These are phyloP conservation scores for Meloidogyne chitwoodi DNA, from an alignment of 1,140 invertebrate species.

Conservation along the genomic window DNA sequence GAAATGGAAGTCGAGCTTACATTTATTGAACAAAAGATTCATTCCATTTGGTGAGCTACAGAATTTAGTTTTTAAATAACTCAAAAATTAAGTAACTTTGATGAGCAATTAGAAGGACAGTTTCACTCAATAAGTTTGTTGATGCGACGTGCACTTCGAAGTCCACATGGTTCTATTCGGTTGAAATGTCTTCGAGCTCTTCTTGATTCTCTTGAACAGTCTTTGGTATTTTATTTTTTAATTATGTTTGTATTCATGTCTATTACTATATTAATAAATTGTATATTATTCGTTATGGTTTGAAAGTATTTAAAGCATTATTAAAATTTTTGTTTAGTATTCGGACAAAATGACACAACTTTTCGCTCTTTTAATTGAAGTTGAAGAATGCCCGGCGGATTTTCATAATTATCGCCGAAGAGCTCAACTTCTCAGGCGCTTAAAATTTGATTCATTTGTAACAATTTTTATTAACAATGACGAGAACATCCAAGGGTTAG, in stretches of 20 bases:
- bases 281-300: not conserved
- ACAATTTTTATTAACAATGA: not conserved
- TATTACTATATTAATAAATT: too few species aligned
- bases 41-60: too few species aligned
- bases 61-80: not conserved
- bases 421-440: slow-evolving; percentile 2
- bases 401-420: slow-evolving; percentile 16
- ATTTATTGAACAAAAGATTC: too few species aligned
- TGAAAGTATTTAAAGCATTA: not conserved
- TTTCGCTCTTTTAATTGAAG: not conserved
- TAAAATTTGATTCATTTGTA: not conserved
- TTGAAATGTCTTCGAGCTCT: not conserved
- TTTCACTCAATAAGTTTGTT: not conserved
- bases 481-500: not conserved
- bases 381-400: not conserved
- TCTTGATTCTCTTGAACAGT: not conserved
- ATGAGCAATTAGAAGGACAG: too few species aligned
- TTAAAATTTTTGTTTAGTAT: not conserved
- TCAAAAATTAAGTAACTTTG: too few species aligned
- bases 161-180: not conserved
- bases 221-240: not conserved
- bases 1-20: too few species aligned
- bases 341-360: not conserved
- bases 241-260: too few species aligned
- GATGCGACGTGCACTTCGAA: not conserved